A percentile compares a stretch with the other conserved stretches of the same genome.
phyloP scores from a whole-genome alignment of 2,888 invertebrate genomes.

The Stramonita haemastoma region DNA sequence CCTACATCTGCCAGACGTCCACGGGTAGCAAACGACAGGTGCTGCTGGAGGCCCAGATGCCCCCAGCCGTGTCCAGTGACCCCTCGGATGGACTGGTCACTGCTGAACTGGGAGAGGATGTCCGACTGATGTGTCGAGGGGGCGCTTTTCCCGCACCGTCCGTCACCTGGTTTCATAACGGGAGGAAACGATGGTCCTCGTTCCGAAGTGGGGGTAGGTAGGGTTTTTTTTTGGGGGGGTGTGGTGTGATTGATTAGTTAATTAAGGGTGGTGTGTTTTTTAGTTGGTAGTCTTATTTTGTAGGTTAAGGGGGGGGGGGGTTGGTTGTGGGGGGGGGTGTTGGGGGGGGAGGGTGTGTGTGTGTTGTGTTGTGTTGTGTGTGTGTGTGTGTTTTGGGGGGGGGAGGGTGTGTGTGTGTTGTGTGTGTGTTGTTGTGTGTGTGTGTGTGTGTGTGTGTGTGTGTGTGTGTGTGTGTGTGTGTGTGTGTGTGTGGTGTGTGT shows the following conservation, averaged over 20 bases:
- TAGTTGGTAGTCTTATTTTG: too few species aligned
- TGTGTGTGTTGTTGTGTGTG: too few species aligned
- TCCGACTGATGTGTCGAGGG: conserved; percentile 37
- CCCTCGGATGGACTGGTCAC: background rate
- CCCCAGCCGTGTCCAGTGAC: conserved; percentile 36
- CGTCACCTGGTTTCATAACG: conserved; percentile 48
- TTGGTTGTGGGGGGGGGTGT: too few species aligned
- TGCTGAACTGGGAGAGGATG: conserved; percentile 18
- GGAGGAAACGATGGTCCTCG: background rate
- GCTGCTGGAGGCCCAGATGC: conserved; percentile 40
- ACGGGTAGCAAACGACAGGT: conserved; percentile 32
- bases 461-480: too few species aligned
- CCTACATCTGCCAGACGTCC: conserved; percentile 43
- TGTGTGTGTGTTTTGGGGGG: too few species aligned
- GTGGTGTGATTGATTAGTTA: too few species aligned
- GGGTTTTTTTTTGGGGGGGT: background rate
- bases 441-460: too few species aligned
- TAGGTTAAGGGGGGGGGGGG: background rate
- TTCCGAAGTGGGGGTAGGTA: background rate
- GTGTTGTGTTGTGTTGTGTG: too few species aligned
- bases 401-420: too few species aligned
- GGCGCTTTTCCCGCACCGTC: conserved; percentile 43
- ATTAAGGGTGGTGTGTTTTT: too few species aligned
- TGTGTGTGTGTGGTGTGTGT: too few species aligned
- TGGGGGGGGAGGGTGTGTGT: too few species aligned